Percentiles rank a stretch among this genome's conserved stretches.
Evolutionary conservation across 1,140 invertebrate species (phyloP).

Genomic region (Holcopasites calliopsidis): DNA sequence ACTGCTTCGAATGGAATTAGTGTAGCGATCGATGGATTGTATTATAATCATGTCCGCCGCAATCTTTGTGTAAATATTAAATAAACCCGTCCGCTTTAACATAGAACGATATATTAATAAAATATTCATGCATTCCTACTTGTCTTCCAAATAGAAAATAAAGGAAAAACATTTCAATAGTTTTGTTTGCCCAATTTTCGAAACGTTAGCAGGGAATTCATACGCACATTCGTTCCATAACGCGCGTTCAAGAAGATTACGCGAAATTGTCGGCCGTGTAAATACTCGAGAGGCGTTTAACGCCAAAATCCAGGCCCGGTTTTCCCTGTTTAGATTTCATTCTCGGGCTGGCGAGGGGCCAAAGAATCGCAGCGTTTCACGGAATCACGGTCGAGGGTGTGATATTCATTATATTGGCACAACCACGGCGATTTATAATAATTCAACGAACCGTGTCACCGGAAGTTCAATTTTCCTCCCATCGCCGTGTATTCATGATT

Average conservation of each 20-base stretch:
- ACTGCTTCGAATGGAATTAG: too few species aligned
- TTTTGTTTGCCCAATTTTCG: too few species aligned
- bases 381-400: not conserved
- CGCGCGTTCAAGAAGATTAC: not conserved
- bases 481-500: not conserved
- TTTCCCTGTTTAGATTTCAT: constrained; percentile 62
- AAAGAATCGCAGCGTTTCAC: constrained; percentile 25
- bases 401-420: not conserved
- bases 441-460: not conserved
- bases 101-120: too few species aligned
- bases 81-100: too few species aligned
- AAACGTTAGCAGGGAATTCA: too few species aligned
- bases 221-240: too few species aligned
- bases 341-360: constrained; percentile 50
- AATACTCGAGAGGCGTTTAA: constrained; percentile 13
- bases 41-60: too few species aligned
- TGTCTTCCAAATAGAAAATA: too few species aligned
- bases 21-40: too few species aligned
- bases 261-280: constrained; percentile 1
- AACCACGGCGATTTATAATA: not conserved
- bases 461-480: not conserved
- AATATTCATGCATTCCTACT: too few species aligned
- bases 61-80: too few species aligned
- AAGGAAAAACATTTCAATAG: too few species aligned
- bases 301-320: constrained; percentile 4